Conservation (phyloP, 2,888 invertebrate genomes). For the Leptopterna dolabrata region DNA sequence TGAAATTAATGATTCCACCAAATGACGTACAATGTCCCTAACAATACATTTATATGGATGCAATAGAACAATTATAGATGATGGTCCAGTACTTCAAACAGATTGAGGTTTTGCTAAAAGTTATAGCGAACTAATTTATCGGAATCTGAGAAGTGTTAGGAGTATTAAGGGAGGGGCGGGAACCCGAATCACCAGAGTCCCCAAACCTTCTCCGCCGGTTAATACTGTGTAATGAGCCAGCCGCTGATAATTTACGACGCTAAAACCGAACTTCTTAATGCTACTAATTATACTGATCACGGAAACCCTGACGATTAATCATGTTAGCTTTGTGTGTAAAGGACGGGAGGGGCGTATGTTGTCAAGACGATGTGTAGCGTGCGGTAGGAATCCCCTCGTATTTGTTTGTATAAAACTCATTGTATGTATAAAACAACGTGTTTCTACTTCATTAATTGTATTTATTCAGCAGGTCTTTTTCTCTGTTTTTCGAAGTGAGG, state of each 20-base stretch:
- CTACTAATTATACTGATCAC: slow-evolving; percentile 27
- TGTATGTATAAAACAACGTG: too few relatives aligned
- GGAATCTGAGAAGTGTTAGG: background rate
- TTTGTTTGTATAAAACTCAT: too few relatives aligned
- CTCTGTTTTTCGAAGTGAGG: too few relatives aligned
- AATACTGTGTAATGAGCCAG: slow-evolving; percentile 36
- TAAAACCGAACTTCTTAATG: slow-evolving; percentile 36
- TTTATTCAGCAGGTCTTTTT: too few relatives aligned
- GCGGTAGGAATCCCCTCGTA: too few relatives aligned
- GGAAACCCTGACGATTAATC: slow-evolving; percentile 7
- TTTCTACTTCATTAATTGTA: too few relatives aligned
- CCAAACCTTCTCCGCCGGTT: background rate
- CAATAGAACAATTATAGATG: background rate
- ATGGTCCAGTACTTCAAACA: background rate
- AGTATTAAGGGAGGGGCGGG: background rate
- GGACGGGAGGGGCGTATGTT: background rate
- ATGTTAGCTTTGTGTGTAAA: background rate
- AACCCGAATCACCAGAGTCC: background rate
- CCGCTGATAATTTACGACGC: slow-evolving; percentile 14
- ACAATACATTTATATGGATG: background rate
- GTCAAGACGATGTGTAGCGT: background rate
- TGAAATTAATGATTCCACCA: too few relatives aligned
- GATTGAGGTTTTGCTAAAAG: background rate
- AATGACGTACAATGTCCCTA: too few relatives aligned
- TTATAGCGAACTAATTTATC: background rate